Conservation (phyloP, 2,113 vertebrate genomes). For the Nibea coibor region DNA sequence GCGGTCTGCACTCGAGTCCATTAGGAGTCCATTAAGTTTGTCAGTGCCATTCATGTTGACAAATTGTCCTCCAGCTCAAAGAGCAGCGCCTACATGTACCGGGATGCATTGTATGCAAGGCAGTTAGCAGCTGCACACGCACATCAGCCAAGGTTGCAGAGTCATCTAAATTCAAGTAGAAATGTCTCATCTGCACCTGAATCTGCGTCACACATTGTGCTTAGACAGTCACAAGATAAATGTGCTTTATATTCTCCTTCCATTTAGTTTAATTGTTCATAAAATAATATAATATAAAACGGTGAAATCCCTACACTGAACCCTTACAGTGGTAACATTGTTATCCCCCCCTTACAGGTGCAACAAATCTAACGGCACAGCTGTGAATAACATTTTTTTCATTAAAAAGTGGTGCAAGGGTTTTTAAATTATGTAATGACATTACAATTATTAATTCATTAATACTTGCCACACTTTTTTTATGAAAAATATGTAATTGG, state of each 20-base stretch:
- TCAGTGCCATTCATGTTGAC: neutral
- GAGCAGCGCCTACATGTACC: neutral
- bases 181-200: constrained; percentile 10
- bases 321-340: no score
- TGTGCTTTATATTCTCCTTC: neutral
- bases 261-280: neutral
- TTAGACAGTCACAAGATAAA: neutral
- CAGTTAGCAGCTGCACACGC: neutral
- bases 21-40: constrained; percentile 10
- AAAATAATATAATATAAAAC: neutral
- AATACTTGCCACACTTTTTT: no score
- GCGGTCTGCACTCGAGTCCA: neutral
- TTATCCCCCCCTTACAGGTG: neutral
- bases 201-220: neutral
- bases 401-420: no score
- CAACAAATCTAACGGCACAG: neutral
- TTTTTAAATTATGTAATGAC: no score
- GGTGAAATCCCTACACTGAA: neutral
- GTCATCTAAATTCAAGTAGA: neutral
- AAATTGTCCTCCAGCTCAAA: neutral
- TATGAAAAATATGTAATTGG: neutral
- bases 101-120: neutral
- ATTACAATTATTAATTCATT: no score
- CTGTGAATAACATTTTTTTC: no score
- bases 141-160: neutral